A percentile compares a stretch with the other conserved stretches of the same genome.
Conservation (phyloP, 1,140 invertebrate genomes). For the Drosophila ambigua region DNA sequence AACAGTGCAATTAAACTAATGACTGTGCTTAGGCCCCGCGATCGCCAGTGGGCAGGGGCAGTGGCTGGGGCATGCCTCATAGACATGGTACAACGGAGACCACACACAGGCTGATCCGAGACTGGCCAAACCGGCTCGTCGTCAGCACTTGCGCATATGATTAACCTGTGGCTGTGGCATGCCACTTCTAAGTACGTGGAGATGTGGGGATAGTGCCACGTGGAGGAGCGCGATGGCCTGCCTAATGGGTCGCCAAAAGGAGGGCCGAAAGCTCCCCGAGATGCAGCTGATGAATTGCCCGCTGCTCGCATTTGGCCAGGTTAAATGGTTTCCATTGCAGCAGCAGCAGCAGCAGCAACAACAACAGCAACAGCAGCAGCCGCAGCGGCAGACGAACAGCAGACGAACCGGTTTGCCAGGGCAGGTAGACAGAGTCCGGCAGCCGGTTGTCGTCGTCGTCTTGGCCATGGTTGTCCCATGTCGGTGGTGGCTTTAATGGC, state of each 20-base stretch:
- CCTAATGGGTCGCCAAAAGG: conserved; percentile 78
- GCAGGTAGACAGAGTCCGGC: conserved; percentile 48
- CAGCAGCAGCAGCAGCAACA: conserved; percentile 2
- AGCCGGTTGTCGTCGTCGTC: conserved; percentile 21
- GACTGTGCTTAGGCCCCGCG: conserved; percentile 63
- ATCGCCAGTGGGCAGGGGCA: conserved; percentile 4
- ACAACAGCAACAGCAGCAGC: conserved; percentile 19
- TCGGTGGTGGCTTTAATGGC: conserved; percentile 83
- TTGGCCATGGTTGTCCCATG: conserved; percentile 8
- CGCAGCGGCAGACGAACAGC: conserved; percentile 2
- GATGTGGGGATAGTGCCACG: conserved; percentile 45
- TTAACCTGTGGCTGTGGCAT: conserved; percentile 41
- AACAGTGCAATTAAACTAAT: conserved; percentile 82
- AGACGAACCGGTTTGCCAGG: conserved; percentile 63
- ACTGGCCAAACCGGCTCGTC: conserved; percentile 53
- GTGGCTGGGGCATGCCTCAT: conserved; percentile 30
- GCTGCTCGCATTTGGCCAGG: conserved; percentile 31
- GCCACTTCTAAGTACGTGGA: conserved; percentile 1
- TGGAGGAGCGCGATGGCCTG: conserved; percentile 72
- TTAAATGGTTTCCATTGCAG: conserved; percentile 73
- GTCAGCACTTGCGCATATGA: conserved; percentile 75
- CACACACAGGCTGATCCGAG: conserved; percentile 55
- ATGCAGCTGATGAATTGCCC: conserved; percentile 65
- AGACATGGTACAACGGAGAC: conserved; percentile 44
- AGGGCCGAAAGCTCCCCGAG: conserved; percentile 14